Evolutionary conservation across 2,888 invertebrate species (phyloP).

Genomic region (Lymantria dispar): DNA sequence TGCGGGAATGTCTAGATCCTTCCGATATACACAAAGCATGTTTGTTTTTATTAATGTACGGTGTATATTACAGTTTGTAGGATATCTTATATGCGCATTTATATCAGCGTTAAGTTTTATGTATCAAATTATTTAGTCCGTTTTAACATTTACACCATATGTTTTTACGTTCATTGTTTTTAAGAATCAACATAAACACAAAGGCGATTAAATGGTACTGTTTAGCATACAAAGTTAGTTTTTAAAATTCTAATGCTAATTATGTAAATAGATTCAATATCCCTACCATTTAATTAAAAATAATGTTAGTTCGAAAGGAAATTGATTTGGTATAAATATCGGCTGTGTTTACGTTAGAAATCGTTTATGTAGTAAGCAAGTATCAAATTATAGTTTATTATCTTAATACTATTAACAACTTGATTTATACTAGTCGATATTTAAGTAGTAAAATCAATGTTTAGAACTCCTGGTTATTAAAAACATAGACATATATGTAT

Average conservation of each 20-base stretch:
- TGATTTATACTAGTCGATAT: neutral
- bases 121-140: constrained; percentile 4
- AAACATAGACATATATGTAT: too few relatives aligned
- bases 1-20: constrained; percentile 60
- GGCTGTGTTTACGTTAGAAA: neutral
- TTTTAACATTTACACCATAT: constrained; percentile 1
- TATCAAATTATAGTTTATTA: neutral
- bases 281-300: constrained; percentile 55
- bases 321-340: constrained; percentile 37
- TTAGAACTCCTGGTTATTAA: neutral
- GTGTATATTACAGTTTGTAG: constrained; percentile 20
- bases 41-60: constrained; percentile 40
- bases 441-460: neutral
- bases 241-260: constrained; percentile 59
- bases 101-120: constrained; percentile 1
- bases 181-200: constrained; percentile 35
- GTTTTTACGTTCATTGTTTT: constrained; percentile 20
- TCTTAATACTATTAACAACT: neutral
- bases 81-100: constrained; percentile 27
- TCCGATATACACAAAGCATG: constrained; percentile 36
- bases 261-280: constrained; percentile 70
- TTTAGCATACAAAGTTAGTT: constrained; percentile 74
- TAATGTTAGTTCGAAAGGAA: constrained; percentile 47
- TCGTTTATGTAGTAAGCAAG: neutral
- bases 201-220: constrained; percentile 51